These are phyloP conservation scores for Subacronicta megacephala DNA, from an alignment of 2,888 invertebrate genomes.

Conservation along the genomic window DNA sequence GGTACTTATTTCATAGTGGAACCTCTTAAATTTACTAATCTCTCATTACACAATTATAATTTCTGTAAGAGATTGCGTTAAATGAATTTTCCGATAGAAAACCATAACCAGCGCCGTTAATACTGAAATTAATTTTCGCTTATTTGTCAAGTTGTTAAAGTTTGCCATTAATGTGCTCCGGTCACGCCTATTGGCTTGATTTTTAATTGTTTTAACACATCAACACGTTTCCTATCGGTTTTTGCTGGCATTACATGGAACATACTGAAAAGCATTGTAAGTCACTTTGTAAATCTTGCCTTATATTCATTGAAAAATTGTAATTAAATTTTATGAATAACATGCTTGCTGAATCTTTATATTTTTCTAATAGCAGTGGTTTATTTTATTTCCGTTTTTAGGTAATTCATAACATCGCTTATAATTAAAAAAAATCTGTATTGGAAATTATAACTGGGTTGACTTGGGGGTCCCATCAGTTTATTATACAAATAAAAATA, in stretches of 20 bases:
- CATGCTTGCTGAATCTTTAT: too few relatives aligned
- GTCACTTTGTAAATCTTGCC: slow-evolving; percentile 33
- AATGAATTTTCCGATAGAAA: slow-evolving; percentile 69
- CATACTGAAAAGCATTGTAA: slow-evolving; percentile 34
- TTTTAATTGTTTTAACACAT: slow-evolving; percentile 64
- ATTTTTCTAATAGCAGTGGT: too few relatives aligned
- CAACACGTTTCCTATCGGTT: slow-evolving; percentile 51
- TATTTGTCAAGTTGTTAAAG: slow-evolving; percentile 85
- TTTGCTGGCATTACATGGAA: slow-evolving; percentile 32
- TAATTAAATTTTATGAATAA: too few relatives aligned
- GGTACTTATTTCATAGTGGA: slow-evolving; percentile 6
- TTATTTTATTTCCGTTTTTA: too few relatives aligned
- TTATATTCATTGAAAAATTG: too few relatives aligned
- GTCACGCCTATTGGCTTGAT: slow-evolving; percentile 83
- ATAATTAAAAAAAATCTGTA: too few relatives aligned
- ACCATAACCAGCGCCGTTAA: slow-evolving; percentile 59
- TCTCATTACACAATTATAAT: slow-evolving; percentile 41
- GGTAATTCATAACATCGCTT: too few relatives aligned
- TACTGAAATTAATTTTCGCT: slow-evolving; percentile 83
- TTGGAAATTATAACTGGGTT: too few relatives aligned
- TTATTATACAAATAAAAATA: too few relatives aligned
- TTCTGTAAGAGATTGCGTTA: slow-evolving; percentile 51
- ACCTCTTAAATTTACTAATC: slow-evolving; percentile 37
- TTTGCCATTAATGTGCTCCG: slow-evolving; percentile 71
- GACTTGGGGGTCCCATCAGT: too few relatives aligned